These are phyloP conservation scores for Diadema setosum DNA, from an alignment of 35 echinoderm and acorn worm species.

Conservation along the genomic window DNA sequence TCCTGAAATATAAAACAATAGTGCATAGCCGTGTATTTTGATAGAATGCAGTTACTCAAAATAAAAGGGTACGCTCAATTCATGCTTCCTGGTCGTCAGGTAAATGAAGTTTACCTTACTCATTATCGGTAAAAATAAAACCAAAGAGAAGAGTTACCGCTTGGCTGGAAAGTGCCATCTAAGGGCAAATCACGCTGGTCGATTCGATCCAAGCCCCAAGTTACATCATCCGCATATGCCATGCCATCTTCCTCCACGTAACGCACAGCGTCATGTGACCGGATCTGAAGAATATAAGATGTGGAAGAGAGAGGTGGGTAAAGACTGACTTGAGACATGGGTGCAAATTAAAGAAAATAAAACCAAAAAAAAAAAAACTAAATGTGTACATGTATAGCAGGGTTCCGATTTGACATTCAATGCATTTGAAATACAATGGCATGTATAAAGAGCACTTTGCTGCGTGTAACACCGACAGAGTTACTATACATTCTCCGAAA, in stretches of 20 bases:
- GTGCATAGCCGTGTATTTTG: too few relatives aligned
- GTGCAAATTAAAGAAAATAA: neutral
- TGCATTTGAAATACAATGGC: neutral
- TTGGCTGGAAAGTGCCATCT: conserved; percentile 35
- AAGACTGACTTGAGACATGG: too few relatives aligned
- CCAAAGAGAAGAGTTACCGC: too few relatives aligned
- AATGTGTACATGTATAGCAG: neutral
- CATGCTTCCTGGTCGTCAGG: too few relatives aligned
- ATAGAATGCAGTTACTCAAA: too few relatives aligned
- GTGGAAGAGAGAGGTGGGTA: neutral
- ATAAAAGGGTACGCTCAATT: too few relatives aligned
- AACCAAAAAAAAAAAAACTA: neutral
- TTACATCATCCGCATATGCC: conserved; percentile 45
- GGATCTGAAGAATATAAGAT: too few relatives aligned
- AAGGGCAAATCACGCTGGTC: conserved; percentile 66
- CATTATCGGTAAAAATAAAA: too few relatives aligned
- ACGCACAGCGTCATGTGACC: conserved; percentile 49
- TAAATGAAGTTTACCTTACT: too few relatives aligned
- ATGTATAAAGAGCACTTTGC: neutral
- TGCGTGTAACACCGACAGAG: too few relatives aligned
- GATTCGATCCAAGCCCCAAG: conserved; percentile 84
- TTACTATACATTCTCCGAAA: too few relatives aligned
- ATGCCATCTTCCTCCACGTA: conserved; percentile 78
- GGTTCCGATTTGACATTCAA: neutral
- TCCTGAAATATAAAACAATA: too few relatives aligned